phyloP scores from a whole-genome alignment of 2,888 invertebrate species.

The Eupithecia exiguata region DNA sequence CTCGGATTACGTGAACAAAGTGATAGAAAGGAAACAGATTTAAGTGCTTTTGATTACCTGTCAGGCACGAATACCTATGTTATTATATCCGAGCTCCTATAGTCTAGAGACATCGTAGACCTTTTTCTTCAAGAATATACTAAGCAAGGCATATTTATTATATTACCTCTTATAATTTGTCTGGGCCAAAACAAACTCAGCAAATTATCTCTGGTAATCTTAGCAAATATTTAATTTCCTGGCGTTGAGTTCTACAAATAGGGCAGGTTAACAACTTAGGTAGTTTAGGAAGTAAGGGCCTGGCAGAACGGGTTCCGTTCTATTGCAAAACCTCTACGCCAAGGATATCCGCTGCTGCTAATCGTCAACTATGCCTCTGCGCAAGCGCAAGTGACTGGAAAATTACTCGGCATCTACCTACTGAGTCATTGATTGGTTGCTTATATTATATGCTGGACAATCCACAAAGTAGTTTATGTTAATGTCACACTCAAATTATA shows the following conservation, averaged over 20 bases:
- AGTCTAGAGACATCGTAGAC: neutral
- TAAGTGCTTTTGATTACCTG: neutral
- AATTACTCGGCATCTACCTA: constrained; percentile 22
- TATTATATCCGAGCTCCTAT: neutral
- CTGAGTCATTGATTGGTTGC: neutral
- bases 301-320: constrained; percentile 47
- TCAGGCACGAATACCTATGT: neutral
- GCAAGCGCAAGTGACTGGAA: constrained; percentile 28
- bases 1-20: constrained; percentile 6
- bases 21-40: neutral
- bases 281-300: constrained; percentile 39
- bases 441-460: neutral
- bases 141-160: neutral
- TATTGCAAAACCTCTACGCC: constrained; percentile 46
- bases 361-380: constrained; percentile 17
- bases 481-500: neutral
- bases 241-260: neutral
- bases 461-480: neutral
- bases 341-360: constrained; percentile 48
- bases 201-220: no score
- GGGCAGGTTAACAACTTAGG: constrained; percentile 24
- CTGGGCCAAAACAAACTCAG: neutral
- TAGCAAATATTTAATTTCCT: neutral
- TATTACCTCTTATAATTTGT: no score
- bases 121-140: neutral